Percentiles rank a stretch among this genome's conserved stretches.
Conservation (phyloP, 2,888 invertebrate genomes). For the Temnothorax unifasciatus region DNA sequence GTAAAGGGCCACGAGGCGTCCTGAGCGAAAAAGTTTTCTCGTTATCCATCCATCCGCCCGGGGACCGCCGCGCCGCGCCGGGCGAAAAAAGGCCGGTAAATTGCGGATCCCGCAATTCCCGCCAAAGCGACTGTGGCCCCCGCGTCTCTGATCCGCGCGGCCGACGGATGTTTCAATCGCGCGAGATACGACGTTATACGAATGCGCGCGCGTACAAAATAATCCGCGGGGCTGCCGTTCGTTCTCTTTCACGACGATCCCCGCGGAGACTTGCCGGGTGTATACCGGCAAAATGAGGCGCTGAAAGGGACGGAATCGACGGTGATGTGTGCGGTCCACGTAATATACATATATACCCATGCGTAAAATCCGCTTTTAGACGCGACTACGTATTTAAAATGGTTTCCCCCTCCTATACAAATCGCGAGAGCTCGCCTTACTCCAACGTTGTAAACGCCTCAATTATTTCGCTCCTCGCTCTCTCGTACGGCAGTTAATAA, state of each 20-base stretch:
- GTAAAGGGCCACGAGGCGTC: slow-evolving; percentile 72
- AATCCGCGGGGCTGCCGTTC: slow-evolving; percentile 9
- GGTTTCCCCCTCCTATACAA: neutral
- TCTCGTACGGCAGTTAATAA: neutral
- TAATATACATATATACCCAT: neutral
- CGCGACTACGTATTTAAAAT: slow-evolving; percentile 6
- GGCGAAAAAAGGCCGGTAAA: slow-evolving; percentile 67
- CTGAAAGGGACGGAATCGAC: neutral
- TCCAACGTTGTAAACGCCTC: neutral
- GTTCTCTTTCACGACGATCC: slow-evolving; percentile 13
- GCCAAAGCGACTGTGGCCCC: slow-evolving; percentile 55
- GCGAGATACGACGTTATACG: slow-evolving; percentile 13
- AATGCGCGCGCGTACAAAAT: neutral
- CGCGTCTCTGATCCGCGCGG: slow-evolving; percentile 50
- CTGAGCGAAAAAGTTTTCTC: slow-evolving; percentile 77
- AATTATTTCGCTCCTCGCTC: slow-evolving; percentile 22
- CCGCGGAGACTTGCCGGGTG: neutral
- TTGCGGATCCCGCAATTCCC: slow-evolving; percentile 68
- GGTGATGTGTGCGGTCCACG: neutral
- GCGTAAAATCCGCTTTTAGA: slow-evolving; percentile 8
- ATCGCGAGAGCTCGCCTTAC: neutral
- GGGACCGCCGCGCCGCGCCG: slow-evolving; percentile 49
- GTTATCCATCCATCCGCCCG: slow-evolving; percentile 76
- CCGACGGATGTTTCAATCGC: slow-evolving; percentile 51
- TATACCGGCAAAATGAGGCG: slow-evolving; percentile 6